Evolutionary conservation across 2,888 invertebrate genomes (phyloP), one percentile per base, ranked within the genome.

Genomic region (Saturnia pavonia): DNA sequence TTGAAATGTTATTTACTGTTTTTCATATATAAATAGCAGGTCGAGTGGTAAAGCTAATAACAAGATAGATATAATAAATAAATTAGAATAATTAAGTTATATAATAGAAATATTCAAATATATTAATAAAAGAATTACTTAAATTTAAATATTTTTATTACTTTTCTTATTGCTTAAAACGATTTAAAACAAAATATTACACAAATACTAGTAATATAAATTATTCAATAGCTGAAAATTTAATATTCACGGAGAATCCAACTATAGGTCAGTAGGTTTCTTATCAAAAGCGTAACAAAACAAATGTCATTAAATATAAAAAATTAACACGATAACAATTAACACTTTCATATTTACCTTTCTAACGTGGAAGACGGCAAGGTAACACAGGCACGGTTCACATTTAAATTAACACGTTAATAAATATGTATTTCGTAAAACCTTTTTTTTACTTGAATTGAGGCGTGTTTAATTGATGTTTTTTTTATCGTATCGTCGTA

Each of bases 331-430:
- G 57, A 60, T 60, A 27, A 60, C 57, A 60, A 27, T 60, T 34
- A 60, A 14, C 25, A 60, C 57, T 27, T 60, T 7, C 22, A 63
- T 65, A 65, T 65, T 65, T 65, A 65, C 65, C 65, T 65, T 65
- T 65, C 40, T 65, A 34, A 40, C 40, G 40, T 65, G 19, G 65
- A 65, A 65, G 65, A 40, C 19, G 11, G 34, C 65, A 40, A 65
- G n/a, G 40, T 60, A 60, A 25, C 65, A 65, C 65, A 40, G 57
- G 25, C 57, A 60, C 57, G 27, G 57, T 60, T 60, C 57, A 65
- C 40, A 65, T 8, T 65, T 7, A 34, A 1, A 34, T 65, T 19
- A 65, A 40, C 34, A 65, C 65, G n/a, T 40, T 19, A 34, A 7
- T 40, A 40, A 40, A 19, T 65, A n/a, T 57, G 2, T 65, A 40